phyloP scores from a whole-genome alignment of 2,888 invertebrate genomes.

The Drosophila acutilabella region DNA sequence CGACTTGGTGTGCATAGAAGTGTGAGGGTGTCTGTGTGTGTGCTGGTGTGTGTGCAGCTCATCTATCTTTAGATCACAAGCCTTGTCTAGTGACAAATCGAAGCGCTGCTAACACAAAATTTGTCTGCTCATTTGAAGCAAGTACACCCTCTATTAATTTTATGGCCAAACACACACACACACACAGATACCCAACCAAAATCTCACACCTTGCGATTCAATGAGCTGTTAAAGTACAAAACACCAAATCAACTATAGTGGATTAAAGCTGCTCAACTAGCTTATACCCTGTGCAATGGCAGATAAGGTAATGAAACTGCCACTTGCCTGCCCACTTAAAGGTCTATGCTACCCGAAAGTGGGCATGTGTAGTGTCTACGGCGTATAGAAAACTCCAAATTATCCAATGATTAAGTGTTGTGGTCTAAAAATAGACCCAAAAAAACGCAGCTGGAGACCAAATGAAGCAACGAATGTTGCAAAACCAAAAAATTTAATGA shows the following conservation, averaged over 20 bases:
- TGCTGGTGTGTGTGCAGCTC: neutral
- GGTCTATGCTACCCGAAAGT: neutral
- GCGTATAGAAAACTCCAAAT: constrained; percentile 40
- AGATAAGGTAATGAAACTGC: neutral
- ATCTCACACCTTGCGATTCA: constrained; percentile 20
- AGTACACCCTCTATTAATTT: constrained; percentile 15
- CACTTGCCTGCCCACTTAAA: neutral
- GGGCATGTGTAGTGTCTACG: neutral
- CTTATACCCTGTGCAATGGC: neutral
- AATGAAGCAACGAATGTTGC: constrained; percentile 4
- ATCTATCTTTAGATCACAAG: neutral
- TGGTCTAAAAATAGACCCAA: constrained; percentile 47
- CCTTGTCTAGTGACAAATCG: constrained; percentile 14
- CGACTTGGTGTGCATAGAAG: neutral
- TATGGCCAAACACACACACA: constrained; percentile 8
- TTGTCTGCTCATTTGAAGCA: constrained; percentile 9
- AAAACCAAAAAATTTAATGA: constrained; percentile 10
- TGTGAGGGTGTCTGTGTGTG: constrained; percentile 12
- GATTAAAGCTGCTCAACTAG: neutral
- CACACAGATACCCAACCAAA: constrained; percentile 1
- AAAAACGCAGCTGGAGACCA: constrained; percentile 12
- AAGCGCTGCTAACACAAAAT: constrained; percentile 9
- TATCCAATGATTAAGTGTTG: constrained; percentile 52
- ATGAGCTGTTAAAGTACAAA: constrained; percentile 14
- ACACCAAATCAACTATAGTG: neutral